A percentile compares a stretch with the other conserved stretches of the same genome.
These are phyloP conservation scores for Galagoides demidoff DNA, from an alignment of 2,797 vertebrate genomes.

Conservation along the genomic window DNA sequence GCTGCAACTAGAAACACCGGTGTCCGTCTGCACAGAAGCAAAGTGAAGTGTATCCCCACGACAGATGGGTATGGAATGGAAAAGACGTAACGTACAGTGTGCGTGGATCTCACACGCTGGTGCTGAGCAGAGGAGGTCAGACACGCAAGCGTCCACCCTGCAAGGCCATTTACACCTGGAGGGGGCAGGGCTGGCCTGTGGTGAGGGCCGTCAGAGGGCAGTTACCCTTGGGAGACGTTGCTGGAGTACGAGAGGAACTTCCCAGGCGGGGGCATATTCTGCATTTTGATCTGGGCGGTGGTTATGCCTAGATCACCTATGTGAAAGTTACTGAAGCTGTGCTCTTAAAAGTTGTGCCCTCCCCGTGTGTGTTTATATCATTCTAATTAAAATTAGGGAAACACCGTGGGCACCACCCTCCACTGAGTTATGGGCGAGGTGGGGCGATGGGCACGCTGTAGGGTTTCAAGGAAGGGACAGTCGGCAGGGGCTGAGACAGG, in stretches of 20 bases:
- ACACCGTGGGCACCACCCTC: neutral
- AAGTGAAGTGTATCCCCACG: accelerated
- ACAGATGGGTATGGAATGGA: too few species aligned
- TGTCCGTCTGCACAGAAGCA: accelerated
- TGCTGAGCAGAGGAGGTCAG: accelerated
- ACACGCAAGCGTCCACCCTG: accelerated
- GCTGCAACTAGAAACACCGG: neutral
- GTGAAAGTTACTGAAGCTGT: neutral
- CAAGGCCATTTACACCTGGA: accelerated
- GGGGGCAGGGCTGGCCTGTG: neutral
- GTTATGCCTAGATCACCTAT: too few species aligned
- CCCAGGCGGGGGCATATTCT: neutral
- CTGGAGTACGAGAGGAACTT: neutral
- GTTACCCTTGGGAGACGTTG: neutral
- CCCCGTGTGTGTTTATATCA: neutral
- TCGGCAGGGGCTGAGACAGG: neutral
- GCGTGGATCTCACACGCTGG: neutral
- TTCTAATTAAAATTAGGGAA: neutral
- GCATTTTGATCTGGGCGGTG: neutral
- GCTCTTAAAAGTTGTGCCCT: too few species aligned
- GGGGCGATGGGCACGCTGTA: neutral
- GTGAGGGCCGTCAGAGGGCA: neutral
- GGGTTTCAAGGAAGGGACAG: neutral
- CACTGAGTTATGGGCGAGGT: too few species aligned
- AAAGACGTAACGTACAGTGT: accelerated